Evolutionary conservation across 2,797 vertebrate genomes (phyloP).

Genomic region (Peromyscus nudipes): DNA sequence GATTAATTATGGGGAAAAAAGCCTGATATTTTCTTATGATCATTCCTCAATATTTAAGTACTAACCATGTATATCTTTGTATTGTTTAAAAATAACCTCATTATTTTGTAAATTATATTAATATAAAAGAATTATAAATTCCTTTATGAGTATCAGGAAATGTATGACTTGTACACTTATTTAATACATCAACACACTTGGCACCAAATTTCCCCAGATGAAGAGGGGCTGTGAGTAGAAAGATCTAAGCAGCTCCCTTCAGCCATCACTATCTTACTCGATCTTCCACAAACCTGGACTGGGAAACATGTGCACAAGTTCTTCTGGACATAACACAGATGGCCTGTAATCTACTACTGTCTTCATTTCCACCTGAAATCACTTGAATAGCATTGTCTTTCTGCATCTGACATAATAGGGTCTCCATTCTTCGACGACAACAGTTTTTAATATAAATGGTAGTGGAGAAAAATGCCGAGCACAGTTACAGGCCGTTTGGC

Average conservation of each 20-base stretch:
- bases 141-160: not conserved
- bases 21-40: not conserved
- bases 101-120: not conserved
- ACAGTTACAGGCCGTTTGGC: not conserved
- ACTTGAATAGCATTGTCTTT: too few relatives aligned
- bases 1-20: not conserved
- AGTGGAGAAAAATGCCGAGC: not conserved
- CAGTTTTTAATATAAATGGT: not conserved
- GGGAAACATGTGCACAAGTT: not conserved
- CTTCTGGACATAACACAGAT: not conserved
- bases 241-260: not conserved
- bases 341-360: not conserved
- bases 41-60: not conserved
- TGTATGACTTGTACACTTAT: not conserved
- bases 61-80: not conserved
- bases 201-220: not conserved
- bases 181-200: not conserved
- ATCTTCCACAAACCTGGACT: not conserved
- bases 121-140: not conserved
- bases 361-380: not conserved
- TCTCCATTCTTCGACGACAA: not conserved
- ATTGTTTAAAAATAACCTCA: not conserved
- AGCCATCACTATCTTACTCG: not conserved
- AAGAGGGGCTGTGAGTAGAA: not conserved
- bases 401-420: not conserved